Conservation (phyloP, 2,113 vertebrate species). For the Pteruthius melanotis region DNA sequence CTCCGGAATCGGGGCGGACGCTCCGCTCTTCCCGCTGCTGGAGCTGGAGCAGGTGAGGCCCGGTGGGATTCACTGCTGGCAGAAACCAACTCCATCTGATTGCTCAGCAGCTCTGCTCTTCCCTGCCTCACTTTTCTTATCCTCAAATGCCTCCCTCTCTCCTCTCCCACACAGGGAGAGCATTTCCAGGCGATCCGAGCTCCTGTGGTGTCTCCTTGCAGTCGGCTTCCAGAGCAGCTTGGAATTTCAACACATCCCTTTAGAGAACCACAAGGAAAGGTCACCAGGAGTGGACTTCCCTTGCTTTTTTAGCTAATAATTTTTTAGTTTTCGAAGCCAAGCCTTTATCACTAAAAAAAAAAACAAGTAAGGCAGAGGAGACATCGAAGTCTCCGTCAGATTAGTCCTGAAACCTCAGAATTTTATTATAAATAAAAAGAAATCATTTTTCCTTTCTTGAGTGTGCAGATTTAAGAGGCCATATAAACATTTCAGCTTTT, state of each 20-base stretch:
- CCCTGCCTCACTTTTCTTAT: background rate
- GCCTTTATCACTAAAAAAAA: background rate
- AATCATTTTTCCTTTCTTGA: background rate
- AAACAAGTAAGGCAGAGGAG: background rate
- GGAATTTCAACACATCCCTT: background rate
- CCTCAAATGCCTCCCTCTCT: background rate
- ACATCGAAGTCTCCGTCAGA: background rate
- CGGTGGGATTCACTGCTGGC: background rate
- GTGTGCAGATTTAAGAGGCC: background rate
- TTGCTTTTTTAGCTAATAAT: background rate
- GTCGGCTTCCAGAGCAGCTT: background rate
- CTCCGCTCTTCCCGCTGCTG: fast-evolving
- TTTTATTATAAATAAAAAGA: constrained; percentile 15
- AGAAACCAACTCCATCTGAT: background rate
- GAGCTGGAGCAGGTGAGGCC: background rate
- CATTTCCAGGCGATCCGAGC: background rate
- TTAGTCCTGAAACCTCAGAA: background rate
- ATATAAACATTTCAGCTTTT: background rate
- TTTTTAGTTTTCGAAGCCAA: background rate
- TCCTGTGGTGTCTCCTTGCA: background rate
- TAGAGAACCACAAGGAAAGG: background rate
- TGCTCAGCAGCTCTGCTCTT: background rate
- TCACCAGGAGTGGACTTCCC: background rate
- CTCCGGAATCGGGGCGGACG: background rate
- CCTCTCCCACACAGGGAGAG: background rate